Evolutionary conservation across 2,113 vertebrate genomes (phyloP), one percentile per base, ranked within the genome.

Genomic region (Edolisoma coerulescens): DNA sequence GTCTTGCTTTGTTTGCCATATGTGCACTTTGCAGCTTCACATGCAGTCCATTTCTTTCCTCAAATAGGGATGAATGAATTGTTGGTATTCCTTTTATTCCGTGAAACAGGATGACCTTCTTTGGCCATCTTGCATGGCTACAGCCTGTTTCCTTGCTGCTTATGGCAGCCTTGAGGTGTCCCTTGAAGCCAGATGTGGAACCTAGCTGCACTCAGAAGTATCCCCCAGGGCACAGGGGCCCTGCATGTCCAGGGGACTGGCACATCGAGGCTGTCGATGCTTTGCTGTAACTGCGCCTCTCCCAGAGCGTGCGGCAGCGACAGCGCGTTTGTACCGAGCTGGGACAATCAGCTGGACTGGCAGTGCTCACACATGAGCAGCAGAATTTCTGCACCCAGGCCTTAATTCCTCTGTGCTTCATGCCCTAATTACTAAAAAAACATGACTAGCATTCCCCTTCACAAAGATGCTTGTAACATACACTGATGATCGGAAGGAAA

Each of bases 301-400:
- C 53, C 9, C 44, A 12, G 44, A n/a, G 35, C 1, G 1, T 3
- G 30, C 0, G 1, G 53, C 63, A 84, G 30, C 41, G 23, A 24
- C 12, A 19, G 44, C 1, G 0, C 2, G 0, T 50, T n/a, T 5
- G 4, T 5, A 24, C 19, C 0, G 2, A 60, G 69, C 50, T 42
- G 13, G 22, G 53, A 37, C 54, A 64, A 3, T 9, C 57, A 59
- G 42, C 26, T 32, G 56, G 28, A 13, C 30, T 37, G 11, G 23
- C 47, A 61, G 7, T 10, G 57, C 81, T 68, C 59, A 30, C 6
- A 9, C 19, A 42, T 4, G 6, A 52, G 21, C 28, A 1, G 2
- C 39, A 78, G n/a, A 9, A 41, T 32, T 59, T 69, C 35, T 44
- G 74, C 47, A 69, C 16, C 22, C 70, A 41, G 54, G 28, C 35